Evolutionary conservation across 1,140 invertebrate species (phyloP), one percentile per base, ranked within the genome.

Genomic region (Nasonia vitripennis): DNA sequence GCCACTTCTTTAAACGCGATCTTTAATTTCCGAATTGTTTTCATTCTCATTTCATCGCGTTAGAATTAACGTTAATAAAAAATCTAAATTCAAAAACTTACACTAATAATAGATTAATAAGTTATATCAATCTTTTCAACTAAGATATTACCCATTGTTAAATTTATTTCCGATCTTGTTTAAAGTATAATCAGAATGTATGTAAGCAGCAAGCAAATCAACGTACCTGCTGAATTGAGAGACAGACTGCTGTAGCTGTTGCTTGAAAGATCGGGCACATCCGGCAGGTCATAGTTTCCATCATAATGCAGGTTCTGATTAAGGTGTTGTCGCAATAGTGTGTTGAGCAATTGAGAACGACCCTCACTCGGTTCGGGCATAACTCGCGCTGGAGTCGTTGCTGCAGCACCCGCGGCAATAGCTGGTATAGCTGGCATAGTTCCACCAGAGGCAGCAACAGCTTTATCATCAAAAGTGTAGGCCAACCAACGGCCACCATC

Each of bases 381-480:
- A 89, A 20, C 81, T 73, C 48, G 73, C 45, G 51, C 27, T 12
- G 23, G 70, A 14, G 45, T 67, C 20, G 48, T 71, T 11, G 23
- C 20, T 68, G 20, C 9, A 4, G 62, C 34, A n/a, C 20, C 45
- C 10, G 75, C 9, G 3, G 41, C 10, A 14, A n/a, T 51, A 1
- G 31, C 0, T 4, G 34, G 34, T 91, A 67, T 91, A 87, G 2
- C 92, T 89, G n/a, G 92, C 91, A 68, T 93, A 89, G 94, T 93
- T 81, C 94, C 91, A 27, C 90, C 90, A 9, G 95, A 94, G 31
- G 94, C 92, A 17, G 95, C 95, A 7, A 93, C 91, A 67, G 95
- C 95, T 86, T 95, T 96, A 87, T 98, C 97, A 88, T 98, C 96
- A 91, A 98, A 98, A 0, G 96, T 97, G 88, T 98, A 98, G 0